These are phyloP conservation scores for Coilia nasus DNA, from an alignment of 2,797 vertebrate genomes.

Conservation along the genomic window DNA sequence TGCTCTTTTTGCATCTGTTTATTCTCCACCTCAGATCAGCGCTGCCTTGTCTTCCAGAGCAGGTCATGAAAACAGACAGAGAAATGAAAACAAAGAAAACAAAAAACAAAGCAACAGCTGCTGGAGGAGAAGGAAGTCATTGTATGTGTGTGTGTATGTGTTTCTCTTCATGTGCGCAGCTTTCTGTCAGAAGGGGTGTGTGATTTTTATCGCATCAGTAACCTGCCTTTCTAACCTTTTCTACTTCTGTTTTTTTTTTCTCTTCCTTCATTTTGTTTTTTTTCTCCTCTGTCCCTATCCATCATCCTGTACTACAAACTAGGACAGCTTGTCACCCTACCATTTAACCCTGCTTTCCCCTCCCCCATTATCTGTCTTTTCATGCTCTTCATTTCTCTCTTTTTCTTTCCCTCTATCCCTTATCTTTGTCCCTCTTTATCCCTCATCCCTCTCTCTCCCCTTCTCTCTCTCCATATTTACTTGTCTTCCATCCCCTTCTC, in stretches of 20 bases:
- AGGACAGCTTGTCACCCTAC: slow-evolving; percentile 62
- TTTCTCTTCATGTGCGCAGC: background rate
- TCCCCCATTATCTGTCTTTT: slow-evolving; percentile 28
- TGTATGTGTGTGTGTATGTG: background rate
- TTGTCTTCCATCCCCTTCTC: background rate
- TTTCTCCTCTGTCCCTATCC: slow-evolving; percentile 61
- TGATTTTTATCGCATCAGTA: slow-evolving; percentile 16
- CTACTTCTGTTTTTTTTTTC: background rate
- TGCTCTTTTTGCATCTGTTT: background rate
- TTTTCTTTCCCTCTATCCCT: background rate
- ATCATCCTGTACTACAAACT: slow-evolving; percentile 68
- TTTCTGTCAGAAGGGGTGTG: background rate
- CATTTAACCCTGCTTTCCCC: slow-evolving; percentile 67
- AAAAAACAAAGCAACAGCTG: background rate
- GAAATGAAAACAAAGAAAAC: slow-evolving; percentile 9
- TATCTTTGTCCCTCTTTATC: too few species aligned
- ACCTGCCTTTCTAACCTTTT: slow-evolving; percentile 27
- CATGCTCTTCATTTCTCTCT: slow-evolving; percentile 25
- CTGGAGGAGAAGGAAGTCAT: slow-evolving; percentile 18
- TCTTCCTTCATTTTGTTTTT: slow-evolving; percentile 32
- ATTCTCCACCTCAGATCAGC: slow-evolving; percentile 22
- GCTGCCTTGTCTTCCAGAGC: slow-evolving; percentile 38
- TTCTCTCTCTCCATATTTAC: slow-evolving; percentile 49
- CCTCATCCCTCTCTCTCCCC: slow-evolving; percentile 58
- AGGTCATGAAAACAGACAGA: slow-evolving; percentile 36